These are phyloP conservation scores for Peromyscus aztecus DNA, from an alignment of 2,797 vertebrate genomes.

Conservation along the genomic window DNA sequence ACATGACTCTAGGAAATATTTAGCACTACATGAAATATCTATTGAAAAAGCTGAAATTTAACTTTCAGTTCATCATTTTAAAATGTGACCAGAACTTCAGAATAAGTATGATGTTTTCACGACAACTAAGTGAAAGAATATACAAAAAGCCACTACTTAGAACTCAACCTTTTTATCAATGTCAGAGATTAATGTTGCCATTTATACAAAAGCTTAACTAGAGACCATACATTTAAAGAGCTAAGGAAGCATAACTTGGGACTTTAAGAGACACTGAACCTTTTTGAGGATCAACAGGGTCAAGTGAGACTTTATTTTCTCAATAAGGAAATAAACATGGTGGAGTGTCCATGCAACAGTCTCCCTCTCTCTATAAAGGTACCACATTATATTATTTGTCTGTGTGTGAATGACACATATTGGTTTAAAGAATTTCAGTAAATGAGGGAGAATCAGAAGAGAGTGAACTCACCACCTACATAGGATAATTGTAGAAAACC, in stretches of 20 bases:
- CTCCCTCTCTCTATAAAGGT: neutral
- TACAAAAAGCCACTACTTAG: neutral
- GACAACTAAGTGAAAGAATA: neutral
- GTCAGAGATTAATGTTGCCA: neutral
- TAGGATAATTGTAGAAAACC: neutral
- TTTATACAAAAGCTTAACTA: neutral
- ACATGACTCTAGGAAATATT: neutral
- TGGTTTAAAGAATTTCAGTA: neutral
- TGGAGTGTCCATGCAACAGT: neutral
- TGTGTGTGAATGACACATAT: neutral
- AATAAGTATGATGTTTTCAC: neutral
- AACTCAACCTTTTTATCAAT: too few species aligned
- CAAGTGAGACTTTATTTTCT: neutral
- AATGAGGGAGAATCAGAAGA: neutral
- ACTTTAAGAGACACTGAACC: too few species aligned
- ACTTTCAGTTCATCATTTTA: neutral
- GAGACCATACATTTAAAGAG: neutral
- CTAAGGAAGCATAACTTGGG: neutral
- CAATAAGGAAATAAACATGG: neutral
- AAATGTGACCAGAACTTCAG: neutral
- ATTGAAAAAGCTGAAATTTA: neutral
- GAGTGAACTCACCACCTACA: too few species aligned
- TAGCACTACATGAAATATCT: neutral
- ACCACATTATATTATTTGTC: neutral
- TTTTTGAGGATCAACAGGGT: neutral